These are phyloP conservation scores for Spodoptera picta DNA, from an alignment of 2,888 invertebrate genomes.

Conservation along the genomic window DNA sequence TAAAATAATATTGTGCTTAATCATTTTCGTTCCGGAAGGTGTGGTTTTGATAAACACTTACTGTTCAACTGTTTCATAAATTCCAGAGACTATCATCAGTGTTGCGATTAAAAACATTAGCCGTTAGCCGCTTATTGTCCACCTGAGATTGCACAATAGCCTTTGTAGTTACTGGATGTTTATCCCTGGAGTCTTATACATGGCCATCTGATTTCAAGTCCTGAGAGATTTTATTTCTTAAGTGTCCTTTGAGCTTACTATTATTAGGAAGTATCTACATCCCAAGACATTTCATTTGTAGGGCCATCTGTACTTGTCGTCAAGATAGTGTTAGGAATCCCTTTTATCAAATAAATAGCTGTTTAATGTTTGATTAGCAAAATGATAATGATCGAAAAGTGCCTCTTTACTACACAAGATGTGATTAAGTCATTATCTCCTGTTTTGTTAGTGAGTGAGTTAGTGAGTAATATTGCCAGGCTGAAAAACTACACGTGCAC, in stretches of 20 bases:
- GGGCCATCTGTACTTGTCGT: too few species aligned
- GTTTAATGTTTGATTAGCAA: too few species aligned
- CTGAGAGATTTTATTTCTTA: conserved; percentile 42
- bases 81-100: conserved; percentile 22
- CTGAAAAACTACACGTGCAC: conserved; percentile 1
- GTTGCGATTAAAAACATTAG: conserved; percentile 29
- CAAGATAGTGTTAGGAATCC: too few species aligned
- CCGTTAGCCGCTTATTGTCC: conserved; percentile 28
- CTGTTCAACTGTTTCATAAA: conserved; percentile 25
- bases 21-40: conserved; percentile 43
- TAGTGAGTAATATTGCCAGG: not conserved
- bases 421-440: too few species aligned
- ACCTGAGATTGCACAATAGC: conserved; percentile 57
- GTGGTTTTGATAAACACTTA: conserved; percentile 41
- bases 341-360: too few species aligned
- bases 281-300: too few species aligned
- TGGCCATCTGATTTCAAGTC: conserved; percentile 34
- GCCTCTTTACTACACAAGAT: too few species aligned
- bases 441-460: too few species aligned
- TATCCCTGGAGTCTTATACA: conserved; percentile 50
- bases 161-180: conserved; percentile 62
- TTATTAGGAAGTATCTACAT: not conserved
- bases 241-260: conserved; percentile 25
- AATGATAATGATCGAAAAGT: too few species aligned
- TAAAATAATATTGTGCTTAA: conserved; percentile 21